Evolutionary conservation across 2,113 vertebrate species (phyloP).

Genomic region (Tor tambroides): DNA sequence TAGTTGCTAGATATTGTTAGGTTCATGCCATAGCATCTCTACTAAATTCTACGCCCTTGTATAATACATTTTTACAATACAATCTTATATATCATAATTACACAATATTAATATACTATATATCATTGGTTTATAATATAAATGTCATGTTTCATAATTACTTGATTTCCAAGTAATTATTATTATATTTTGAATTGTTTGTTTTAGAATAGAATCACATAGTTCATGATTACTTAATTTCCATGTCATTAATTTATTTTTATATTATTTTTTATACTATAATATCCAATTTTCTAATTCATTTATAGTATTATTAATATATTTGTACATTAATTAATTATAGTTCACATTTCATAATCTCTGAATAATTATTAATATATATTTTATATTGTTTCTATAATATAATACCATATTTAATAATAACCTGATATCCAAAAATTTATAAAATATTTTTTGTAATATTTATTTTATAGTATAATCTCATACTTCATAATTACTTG

Average conservation of each 20-base stretch:
- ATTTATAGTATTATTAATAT: neutral
- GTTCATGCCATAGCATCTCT: too few relatives aligned
- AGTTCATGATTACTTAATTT: too few relatives aligned
- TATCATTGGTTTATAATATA: too few relatives aligned
- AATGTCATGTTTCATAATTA: neutral
- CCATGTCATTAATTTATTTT: neutral
- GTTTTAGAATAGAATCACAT: too few relatives aligned
- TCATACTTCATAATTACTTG: neutral
- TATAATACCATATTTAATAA: neutral
- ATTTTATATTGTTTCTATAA: neutral
- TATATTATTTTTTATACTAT: too few relatives aligned
- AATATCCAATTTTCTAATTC: neutral
- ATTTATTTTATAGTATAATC: neutral
- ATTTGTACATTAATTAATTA: neutral
- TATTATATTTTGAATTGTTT: neutral
- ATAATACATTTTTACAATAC: neutral
- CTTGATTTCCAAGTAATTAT: neutral
- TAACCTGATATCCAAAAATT: neutral
- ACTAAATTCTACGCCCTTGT: too few relatives aligned
- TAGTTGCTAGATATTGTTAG: too few relatives aligned
- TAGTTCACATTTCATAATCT: neutral
- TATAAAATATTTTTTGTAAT: neutral
- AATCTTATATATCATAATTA: neutral
- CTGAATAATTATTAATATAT: too few relatives aligned
- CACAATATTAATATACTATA: too few relatives aligned